Conservation (phyloP, 2,113 vertebrate genomes). For the Origma solitaria region DNA sequence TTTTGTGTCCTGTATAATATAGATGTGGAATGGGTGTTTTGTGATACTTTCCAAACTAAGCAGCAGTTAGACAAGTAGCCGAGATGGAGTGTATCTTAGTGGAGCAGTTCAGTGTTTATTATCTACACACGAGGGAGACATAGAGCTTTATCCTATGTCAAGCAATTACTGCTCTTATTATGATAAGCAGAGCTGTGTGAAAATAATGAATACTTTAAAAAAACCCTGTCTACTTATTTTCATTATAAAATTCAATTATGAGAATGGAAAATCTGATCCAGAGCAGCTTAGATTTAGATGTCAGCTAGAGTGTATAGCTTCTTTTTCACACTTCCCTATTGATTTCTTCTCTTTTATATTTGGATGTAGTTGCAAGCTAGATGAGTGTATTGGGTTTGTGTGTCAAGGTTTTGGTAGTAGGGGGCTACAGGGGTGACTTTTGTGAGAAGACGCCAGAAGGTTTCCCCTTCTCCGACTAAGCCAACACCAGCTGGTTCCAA, state of each 20-base stretch:
- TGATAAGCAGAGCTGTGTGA: not conserved
- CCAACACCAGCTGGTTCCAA: not conserved
- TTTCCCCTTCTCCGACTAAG: rapidly evolving
- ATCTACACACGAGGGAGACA: not conserved
- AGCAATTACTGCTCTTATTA: not conserved
- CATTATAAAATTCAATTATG: not conserved
- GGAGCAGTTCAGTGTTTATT: not conserved
- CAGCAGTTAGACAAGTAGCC: not conserved
- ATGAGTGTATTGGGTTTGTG: not conserved
- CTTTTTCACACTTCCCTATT: not conserved
- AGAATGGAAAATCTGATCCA: not conserved
- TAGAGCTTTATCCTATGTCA: not conserved
- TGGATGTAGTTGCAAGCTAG: not conserved
- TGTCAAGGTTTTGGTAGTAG: not conserved
- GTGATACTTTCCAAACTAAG: not conserved
- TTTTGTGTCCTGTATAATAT: not conserved
- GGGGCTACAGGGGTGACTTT: not conserved
- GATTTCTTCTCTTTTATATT: not conserved
- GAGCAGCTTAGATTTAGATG: not conserved
- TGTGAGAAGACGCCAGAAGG: not conserved
- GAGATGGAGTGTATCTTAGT: not conserved
- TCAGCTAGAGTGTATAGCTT: not conserved
- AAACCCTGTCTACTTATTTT: not conserved
- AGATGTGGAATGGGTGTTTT: not conserved
- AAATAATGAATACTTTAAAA: not conserved